Percentiles rank a stretch among this genome's conserved stretches.
Conservation (phyloP, 1,140 invertebrate species). For the Pantala flavescens region DNA sequence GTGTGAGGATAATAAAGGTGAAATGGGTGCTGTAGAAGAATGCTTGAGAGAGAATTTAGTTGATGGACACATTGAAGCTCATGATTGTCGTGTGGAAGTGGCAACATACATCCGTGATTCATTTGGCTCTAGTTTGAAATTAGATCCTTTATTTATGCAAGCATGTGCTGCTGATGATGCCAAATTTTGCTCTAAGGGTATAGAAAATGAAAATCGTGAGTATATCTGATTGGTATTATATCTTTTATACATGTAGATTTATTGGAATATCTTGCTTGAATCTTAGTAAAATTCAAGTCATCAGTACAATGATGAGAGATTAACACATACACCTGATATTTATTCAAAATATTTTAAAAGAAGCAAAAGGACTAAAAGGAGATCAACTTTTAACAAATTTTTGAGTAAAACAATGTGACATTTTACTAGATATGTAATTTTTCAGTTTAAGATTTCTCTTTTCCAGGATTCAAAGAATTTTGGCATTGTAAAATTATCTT, state of each 20-base stretch:
- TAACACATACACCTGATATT: too few relatives aligned
- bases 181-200: slow-evolving; percentile 71
- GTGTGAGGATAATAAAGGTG: slow-evolving; percentile 42
- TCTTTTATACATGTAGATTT: slow-evolving; percentile 17
- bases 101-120: slow-evolving; percentile 64
- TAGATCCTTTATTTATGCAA: slow-evolving; percentile 63
- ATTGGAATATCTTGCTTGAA: too few relatives aligned
- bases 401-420: too few relatives aligned
- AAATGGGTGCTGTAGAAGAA: slow-evolving; percentile 59
- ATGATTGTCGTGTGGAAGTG: slow-evolving; percentile 67
- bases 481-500: too few relatives aligned
- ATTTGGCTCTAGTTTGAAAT: background rate
- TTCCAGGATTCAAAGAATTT: too few relatives aligned
- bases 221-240: slow-evolving; percentile 23
- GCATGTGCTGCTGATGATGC: slow-evolving; percentile 68
- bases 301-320: too few relatives aligned
- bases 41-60: slow-evolving; percentile 76
- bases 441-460: too few relatives aligned
- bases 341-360: too few relatives aligned
- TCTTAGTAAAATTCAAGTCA: too few relatives aligned
- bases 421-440: too few relatives aligned
- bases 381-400: too few relatives aligned
- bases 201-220: slow-evolving; percentile 76
- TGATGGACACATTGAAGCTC: slow-evolving; percentile 56
- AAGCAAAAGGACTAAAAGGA: too few relatives aligned